Evolutionary conservation across 2,113 vertebrate species (phyloP).

Genomic region (Shinisaurus crocodilurus): DNA sequence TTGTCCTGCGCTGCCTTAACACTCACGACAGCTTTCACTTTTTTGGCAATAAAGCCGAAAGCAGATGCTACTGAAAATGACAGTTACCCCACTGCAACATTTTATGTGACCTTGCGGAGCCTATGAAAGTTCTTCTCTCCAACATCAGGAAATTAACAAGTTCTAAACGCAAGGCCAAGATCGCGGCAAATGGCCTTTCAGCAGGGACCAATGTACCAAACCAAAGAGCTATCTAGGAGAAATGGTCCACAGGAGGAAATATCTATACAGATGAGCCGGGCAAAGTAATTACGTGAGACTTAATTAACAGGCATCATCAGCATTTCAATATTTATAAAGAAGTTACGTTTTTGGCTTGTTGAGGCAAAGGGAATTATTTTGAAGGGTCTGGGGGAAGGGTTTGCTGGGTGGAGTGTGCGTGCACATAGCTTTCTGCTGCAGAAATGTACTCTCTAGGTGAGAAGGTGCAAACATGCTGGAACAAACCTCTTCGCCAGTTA

Average conservation of each 20-base stretch:
- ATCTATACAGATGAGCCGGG: conserved; percentile 51
- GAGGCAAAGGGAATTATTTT: conserved; percentile 9
- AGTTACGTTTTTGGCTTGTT: conserved; percentile 19
- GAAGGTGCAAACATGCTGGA: conserved; percentile 4
- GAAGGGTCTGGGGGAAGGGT: background rate
- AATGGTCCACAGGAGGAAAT: conserved; percentile 54
- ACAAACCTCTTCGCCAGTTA: conserved; percentile 93
- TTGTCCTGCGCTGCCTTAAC: background rate
- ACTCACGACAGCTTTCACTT: background rate
- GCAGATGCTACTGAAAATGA: background rate
- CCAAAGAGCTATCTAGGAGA: background rate
- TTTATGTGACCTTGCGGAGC: background rate
- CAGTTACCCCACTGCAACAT: background rate
- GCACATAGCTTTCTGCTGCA: conserved; percentile 7
- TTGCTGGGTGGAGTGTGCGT: background rate
- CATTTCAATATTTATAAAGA: conserved; percentile 40
- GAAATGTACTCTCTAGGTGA: conserved; percentile 26
- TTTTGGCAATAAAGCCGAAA: background rate
- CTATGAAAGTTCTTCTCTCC: background rate
- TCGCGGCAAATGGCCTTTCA: conserved; percentile 44
- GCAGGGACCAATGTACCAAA: conserved; percentile 53
- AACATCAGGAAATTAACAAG: conserved; percentile 26
- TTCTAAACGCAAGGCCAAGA: conserved; percentile 30
- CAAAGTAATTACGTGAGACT: conserved; percentile 60
- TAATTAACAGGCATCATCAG: conserved; percentile 60